These are phyloP conservation scores for Trissoscelio sp. DNA, from an alignment of 2,888 invertebrate genomes.

Conservation along the genomic window DNA sequence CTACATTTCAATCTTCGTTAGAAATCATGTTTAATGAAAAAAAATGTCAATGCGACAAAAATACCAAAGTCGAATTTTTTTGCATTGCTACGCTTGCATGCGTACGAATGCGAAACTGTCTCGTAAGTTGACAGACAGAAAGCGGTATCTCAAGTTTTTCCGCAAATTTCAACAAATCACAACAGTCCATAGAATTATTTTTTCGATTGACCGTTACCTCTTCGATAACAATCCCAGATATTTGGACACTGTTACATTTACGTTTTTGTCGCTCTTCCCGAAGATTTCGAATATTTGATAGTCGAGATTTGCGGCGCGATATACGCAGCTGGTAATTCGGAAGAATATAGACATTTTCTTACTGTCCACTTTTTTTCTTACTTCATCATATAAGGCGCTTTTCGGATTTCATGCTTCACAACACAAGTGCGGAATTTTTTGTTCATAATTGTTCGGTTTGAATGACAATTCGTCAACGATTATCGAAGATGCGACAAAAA, in stretches of 20 bases:
- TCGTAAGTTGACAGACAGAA: conserved; percentile 28
- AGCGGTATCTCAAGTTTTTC: conserved; percentile 23
- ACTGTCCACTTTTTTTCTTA: conserved; percentile 20
- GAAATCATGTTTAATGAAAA: no score
- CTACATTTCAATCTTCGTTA: no score
- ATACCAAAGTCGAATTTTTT: conserved; percentile 36
- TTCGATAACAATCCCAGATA: conserved; percentile 35
- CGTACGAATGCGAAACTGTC: conserved; percentile 40
- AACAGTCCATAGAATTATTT: conserved; percentile 12
- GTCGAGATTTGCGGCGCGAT: conserved; percentile 22
- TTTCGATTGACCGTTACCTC: conserved; percentile 35
- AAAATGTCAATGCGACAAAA: background rate
- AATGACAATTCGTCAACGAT: conserved; percentile 5
- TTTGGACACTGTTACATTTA: conserved; percentile 26
- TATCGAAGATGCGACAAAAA: background rate
- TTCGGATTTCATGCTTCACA: conserved; percentile 47
- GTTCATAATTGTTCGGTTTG: background rate
- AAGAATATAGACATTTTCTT: conserved; percentile 38
- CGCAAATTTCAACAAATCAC: conserved; percentile 6
- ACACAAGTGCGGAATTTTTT: conserved; percentile 27
- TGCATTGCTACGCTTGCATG: conserved; percentile 52
- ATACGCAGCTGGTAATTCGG: conserved; percentile 33
- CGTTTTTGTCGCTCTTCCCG: conserved; percentile 2
- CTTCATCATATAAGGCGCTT: conserved; percentile 38
- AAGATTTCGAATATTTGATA: conserved; percentile 11